These are phyloP conservation scores for Aphelinus certus DNA, from an alignment of 1,140 invertebrate genomes.

Conservation along the genomic window DNA sequence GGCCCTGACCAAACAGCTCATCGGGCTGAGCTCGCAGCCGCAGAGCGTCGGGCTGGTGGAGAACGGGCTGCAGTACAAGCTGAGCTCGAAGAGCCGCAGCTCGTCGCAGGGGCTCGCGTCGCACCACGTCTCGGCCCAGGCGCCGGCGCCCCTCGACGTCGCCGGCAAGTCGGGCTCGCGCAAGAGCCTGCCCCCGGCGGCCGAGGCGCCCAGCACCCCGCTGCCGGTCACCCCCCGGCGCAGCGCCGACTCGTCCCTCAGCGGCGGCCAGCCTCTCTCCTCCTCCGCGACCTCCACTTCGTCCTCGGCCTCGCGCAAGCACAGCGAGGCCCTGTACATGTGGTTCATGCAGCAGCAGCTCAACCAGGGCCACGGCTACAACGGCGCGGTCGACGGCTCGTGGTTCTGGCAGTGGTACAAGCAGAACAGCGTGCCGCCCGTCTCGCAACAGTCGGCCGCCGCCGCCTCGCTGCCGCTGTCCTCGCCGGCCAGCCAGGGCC, in stretches of 20 bases:
- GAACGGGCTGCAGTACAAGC: slow-evolving; percentile 56
- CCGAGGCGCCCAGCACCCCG: slow-evolving; percentile 47
- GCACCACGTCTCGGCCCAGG: slow-evolving; percentile 40
- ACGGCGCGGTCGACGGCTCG: slow-evolving; percentile 64
- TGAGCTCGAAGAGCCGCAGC: background rate
- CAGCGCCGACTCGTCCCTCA: background rate
- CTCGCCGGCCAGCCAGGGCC: slow-evolving; percentile 26
- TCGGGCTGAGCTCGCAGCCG: slow-evolving; percentile 26
- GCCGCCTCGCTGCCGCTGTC: background rate
- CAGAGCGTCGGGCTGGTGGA: slow-evolving; percentile 56
- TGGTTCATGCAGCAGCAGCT: slow-evolving; percentile 59
- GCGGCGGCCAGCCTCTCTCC: slow-evolving; percentile 10
- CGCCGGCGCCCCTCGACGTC: slow-evolving; percentile 45
- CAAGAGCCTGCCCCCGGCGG: slow-evolving; percentile 46
- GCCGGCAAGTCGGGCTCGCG: slow-evolving; percentile 42
- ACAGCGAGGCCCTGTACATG: slow-evolving; percentile 56
- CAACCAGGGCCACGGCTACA: slow-evolving; percentile 28
- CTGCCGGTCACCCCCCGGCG: slow-evolving; percentile 43
- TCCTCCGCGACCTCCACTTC: slow-evolving; percentile 15
- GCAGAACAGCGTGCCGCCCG: slow-evolving; percentile 67
- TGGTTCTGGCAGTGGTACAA: slow-evolving; percentile 83
- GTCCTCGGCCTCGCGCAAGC: slow-evolving; percentile 43
- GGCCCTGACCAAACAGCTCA: slow-evolving; percentile 43
- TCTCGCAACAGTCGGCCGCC: slow-evolving; percentile 39
- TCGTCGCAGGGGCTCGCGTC: slow-evolving; percentile 38